phyloP scores from a whole-genome alignment of 2,797 vertebrate genomes.

The Cetoscarus ocellatus region DNA sequence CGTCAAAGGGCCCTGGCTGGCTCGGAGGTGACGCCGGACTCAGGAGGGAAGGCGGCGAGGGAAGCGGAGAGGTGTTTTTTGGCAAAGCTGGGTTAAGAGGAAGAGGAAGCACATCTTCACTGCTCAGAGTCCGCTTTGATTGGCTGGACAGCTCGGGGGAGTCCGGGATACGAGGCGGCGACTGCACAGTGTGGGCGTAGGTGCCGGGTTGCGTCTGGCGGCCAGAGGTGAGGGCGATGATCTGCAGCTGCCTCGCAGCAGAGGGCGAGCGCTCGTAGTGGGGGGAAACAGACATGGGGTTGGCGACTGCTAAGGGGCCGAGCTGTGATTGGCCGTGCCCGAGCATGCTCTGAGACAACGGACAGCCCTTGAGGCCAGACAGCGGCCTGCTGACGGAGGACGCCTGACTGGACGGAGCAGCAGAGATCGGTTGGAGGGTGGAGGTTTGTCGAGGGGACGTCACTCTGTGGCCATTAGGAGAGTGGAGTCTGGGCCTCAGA shows the following conservation, averaged over 20 bases:
- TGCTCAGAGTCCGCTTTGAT: constrained; percentile 74
- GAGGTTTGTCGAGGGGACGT: constrained; percentile 88
- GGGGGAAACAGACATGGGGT: constrained; percentile 73
- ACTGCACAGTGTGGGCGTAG: constrained; percentile 74
- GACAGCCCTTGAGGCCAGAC: constrained; percentile 84
- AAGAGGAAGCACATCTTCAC: constrained; percentile 59
- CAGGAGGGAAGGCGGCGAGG: constrained; percentile 81
- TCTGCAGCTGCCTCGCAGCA: constrained; percentile 87
- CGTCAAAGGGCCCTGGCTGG: constrained; percentile 66
- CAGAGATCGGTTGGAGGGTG: constrained; percentile 83
- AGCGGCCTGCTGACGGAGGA: constrained; percentile 81
- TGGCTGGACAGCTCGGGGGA: constrained; percentile 74
- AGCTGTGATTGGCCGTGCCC: constrained; percentile 75
- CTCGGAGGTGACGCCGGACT: constrained; percentile 73
- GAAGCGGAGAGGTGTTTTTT: constrained; percentile 79
- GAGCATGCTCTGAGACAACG: constrained; percentile 77
- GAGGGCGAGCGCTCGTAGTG: constrained; percentile 82
- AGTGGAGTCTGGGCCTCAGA: constrained; percentile 87
- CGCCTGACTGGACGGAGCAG: constrained; percentile 83
- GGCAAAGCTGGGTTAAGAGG: constrained; percentile 68
- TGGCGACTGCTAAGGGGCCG: constrained; percentile 76
- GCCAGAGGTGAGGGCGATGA: constrained; percentile 91
- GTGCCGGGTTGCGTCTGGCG: constrained; percentile 88
- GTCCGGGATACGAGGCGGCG: constrained; percentile 77
- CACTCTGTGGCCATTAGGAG: constrained; percentile 82